phyloP scores from a whole-genome alignment of 53 echinoderm and acorn worm species.

The Zoroaster sp. region DNA sequence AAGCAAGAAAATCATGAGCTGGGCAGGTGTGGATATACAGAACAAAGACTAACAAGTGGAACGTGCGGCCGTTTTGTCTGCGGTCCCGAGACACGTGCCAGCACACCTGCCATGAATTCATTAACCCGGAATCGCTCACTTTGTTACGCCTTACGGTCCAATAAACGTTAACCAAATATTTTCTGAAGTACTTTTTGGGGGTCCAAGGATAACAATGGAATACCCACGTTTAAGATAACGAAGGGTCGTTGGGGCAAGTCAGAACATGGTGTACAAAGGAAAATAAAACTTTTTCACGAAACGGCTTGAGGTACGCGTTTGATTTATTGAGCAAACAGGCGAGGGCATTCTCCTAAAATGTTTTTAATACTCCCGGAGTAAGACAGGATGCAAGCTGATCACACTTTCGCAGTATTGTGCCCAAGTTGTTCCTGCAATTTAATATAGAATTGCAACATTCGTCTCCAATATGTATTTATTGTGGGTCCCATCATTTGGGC shows the following conservation, averaged over 20 bases:
- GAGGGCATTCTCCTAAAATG: too few species aligned
- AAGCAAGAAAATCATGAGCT: background rate
- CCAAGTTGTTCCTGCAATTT: too few species aligned
- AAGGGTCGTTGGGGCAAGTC: background rate
- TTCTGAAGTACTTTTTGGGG: background rate
- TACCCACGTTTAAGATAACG: background rate
- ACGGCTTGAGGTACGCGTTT: background rate
- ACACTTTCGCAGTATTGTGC: too few species aligned
- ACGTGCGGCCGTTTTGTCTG: slow-evolving; percentile 15
- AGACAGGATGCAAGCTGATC: background rate
- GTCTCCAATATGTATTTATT: too few species aligned
- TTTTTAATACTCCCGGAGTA: background rate
- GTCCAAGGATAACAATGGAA: background rate
- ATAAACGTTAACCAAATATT: background rate
- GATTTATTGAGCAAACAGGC: too few species aligned
- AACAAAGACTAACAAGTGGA: background rate
- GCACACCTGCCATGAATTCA: slow-evolving; percentile 22
- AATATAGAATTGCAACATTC: too few species aligned
- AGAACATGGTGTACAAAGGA: background rate
- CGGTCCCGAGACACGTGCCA: slow-evolving; percentile 5
- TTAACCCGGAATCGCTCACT: background rate
- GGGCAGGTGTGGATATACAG: background rate
- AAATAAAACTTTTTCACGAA: background rate
- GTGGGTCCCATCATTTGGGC: too few species aligned
- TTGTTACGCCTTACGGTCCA: background rate